Base-by-base conservation (phyloP, 2,888 invertebrate genomes). In the Eristalis intricaria region DNA sequence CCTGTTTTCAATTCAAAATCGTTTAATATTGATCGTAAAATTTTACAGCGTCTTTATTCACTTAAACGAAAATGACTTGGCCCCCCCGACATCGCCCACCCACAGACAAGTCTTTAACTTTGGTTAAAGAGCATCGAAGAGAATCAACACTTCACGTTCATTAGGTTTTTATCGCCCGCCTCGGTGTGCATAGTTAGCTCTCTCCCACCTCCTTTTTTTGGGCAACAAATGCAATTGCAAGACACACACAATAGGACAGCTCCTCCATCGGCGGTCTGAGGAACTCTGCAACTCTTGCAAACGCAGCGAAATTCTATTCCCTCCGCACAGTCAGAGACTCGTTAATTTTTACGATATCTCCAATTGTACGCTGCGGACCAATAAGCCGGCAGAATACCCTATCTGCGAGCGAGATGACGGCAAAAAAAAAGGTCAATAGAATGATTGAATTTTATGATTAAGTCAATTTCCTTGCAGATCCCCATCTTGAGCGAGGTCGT, bases 391-490 rank as follows among this genome's bases (percentile, higher is more conserved):
- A 19, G 11, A 10, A 58, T 69, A 58, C 76, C 63, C 73, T 19
- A 83, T 68, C 40, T 26, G 40, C n/a, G 19, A 56, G n/a, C n/a
- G 4, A 19, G 69, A 22, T 26, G 32, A 70, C 26, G 35, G 19
- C 13, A 10, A 58, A 75, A 66, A 85, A 88, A 88, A 84, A 88
- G 88, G 84, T 86, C 89, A 89, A 87, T 88, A 84, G 82, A 89
- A 89, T 89, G 86, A 89, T 89, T 89, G 88, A 87, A 88, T 89
- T 88, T 89, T 87, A 89, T 89, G 89, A 87, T 88, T 88, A 84
- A 89, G 81, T 78, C 87, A 87, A 87, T 87, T 87, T 87, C 79
- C 71, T 68, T 79, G 73, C 78, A 50, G 29, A 32, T 60, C 60
- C 38, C 38, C 38, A 13, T 38, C 38, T 26, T 60, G 13, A 60